Conservation (phyloP, 1,140 invertebrate species). For the Scylla paramamosain region DNA sequence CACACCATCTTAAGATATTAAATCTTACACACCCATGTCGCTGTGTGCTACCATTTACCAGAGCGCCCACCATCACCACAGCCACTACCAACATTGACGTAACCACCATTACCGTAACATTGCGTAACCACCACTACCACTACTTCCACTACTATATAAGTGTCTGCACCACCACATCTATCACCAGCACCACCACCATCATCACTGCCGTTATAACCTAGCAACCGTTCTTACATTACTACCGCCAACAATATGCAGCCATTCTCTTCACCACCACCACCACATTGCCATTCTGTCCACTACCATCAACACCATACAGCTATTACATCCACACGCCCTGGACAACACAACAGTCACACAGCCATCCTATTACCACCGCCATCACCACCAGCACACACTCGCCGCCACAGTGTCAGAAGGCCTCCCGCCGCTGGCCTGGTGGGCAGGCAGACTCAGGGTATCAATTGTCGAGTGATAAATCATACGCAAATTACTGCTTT, state of each 20-base stretch:
- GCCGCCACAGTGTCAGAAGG: not conserved
- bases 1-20: no score
- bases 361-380: not conserved
- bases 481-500: conserved; percentile 6
- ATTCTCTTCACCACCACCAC: not conserved
- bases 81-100: no score
- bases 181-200: not conserved
- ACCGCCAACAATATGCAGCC: no score
- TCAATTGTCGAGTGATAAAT: conserved; percentile 6
- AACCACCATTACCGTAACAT: no score
- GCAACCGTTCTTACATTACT: no score
- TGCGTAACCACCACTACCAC: no score
- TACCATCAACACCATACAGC: not conserved
- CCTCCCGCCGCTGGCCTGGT: not conserved
- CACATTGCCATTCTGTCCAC: not conserved
- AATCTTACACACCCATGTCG: no score
- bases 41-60: no score
- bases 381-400: not conserved
- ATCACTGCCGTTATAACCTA: not conserved
- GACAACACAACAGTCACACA: not conserved
- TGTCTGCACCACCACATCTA: not conserved
- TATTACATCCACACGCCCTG: not conserved
- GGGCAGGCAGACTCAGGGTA: not conserved
- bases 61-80: no score
- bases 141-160: not conserved